Evolutionary conservation across 2,797 vertebrate genomes (phyloP), one percentile per base, ranked within the genome.

Genomic region (Betta splendens): DNA sequence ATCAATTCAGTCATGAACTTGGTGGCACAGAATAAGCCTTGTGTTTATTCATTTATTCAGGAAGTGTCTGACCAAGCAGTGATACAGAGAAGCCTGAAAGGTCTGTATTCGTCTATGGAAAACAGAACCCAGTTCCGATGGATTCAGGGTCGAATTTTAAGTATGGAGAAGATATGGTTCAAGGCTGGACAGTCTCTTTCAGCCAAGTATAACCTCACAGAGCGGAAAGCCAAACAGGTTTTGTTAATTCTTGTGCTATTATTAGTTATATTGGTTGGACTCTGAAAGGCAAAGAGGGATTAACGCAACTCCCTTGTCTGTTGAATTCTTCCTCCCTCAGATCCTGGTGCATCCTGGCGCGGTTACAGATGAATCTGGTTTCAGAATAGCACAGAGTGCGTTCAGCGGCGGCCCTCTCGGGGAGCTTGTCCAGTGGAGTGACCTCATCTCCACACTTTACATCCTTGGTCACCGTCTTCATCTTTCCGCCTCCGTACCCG

Each of bases 371-470:
- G 92, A 94, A 86, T 93, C 94, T 3, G 85, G 85, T 69, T 85
- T 92, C 77, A 91, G 88, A 85, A 93, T 94, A 49, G 91, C 91
- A 50, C 91, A 93, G 51, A 85, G 83, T 25, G 93, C 94, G 0
- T 95, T 94, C 85, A 92, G 79, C 0, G 93, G 93, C 44, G 94
- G 94, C 33, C 93, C 93, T 36, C 94, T 95, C 31, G 93, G 94
- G 40, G 94, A 95, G 89, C 89, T 93, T 64, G 92, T 95, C 77
- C 94, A 95, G 69, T 95, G 94, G 94, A 94, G 93, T 90, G 93
- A 95, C 89, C 92, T 95, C 85, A 94, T 94, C 87, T 87, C 93
- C 67, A 91, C 93, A 66, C 92, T 95, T 51, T 90, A 95, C 88
- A 90, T 94, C 85, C 87, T 95, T 79, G 93, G 94, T 81, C 94